Conservation (phyloP, 2,888 invertebrate genomes). For the Acleris holmiana region DNA sequence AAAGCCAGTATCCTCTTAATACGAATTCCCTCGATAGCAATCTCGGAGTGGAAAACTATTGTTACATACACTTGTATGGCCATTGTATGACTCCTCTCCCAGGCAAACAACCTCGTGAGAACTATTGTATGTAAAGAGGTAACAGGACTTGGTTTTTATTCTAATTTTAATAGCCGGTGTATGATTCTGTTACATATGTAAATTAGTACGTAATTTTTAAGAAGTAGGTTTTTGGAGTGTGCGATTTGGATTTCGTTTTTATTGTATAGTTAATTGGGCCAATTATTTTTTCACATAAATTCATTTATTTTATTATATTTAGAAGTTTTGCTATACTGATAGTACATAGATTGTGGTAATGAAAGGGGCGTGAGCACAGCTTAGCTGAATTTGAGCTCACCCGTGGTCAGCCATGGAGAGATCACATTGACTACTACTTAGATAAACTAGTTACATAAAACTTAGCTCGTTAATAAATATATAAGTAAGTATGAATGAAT, state of each 20-base stretch:
- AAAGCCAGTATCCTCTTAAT: slow-evolving; percentile 30
- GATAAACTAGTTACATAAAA: too few species aligned
- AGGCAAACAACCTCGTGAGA: slow-evolving; percentile 37
- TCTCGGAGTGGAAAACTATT: slow-evolving; percentile 34
- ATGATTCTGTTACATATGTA: slow-evolving; percentile 21
- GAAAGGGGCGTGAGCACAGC: too few species aligned
- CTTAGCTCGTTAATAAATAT: too few species aligned
- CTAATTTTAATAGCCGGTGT: slow-evolving; percentile 21
- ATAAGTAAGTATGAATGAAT: too few species aligned
- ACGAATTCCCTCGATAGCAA: slow-evolving; percentile 28
- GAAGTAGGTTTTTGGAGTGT: slow-evolving; percentile 36
- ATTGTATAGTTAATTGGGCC: slow-evolving; percentile 14
- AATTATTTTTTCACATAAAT: slow-evolving; percentile 16
- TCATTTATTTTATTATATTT: too few species aligned
- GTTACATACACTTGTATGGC: slow-evolving; percentile 34
- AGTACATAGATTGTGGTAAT: too few species aligned
- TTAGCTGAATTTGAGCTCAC: too few species aligned
- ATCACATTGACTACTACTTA: too few species aligned
- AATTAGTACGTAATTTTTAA: slow-evolving; percentile 26
- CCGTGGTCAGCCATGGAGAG: too few species aligned
- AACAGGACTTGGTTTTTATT: slow-evolving; percentile 35
- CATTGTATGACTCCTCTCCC: slow-evolving; percentile 32
- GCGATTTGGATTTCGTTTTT: slow-evolving; percentile 22
- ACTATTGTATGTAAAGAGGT: slow-evolving; percentile 34
- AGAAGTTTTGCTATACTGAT: too few species aligned